These are phyloP conservation scores for Rotaria sp. DNA, from an alignment of 2,888 invertebrate genomes.

Conservation along the genomic window DNA sequence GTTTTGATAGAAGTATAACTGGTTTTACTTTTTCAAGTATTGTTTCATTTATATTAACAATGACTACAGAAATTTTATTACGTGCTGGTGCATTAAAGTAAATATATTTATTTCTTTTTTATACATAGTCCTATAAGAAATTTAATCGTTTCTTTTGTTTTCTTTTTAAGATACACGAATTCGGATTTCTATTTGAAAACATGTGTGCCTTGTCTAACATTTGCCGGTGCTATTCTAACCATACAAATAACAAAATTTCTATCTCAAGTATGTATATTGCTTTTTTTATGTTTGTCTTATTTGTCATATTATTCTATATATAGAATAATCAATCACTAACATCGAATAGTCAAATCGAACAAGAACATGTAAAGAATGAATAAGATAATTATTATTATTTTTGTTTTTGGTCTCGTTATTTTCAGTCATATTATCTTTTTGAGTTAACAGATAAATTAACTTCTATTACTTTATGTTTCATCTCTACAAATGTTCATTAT, in stretches of 20 bases:
- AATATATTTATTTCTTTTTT: background rate
- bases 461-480: background rate
- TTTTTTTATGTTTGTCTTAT: background rate
- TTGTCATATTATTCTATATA: background rate
- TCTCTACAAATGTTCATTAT: too few relatives aligned
- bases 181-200: conserved; percentile 13
- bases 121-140: background rate
- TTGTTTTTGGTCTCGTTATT: background rate
- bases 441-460: background rate
- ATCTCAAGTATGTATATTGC: background rate
- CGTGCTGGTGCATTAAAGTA: background rate
- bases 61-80: background rate
- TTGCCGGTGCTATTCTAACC: background rate
- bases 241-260: conserved; percentile 25
- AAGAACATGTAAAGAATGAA: background rate
- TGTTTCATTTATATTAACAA: background rate
- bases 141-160: background rate
- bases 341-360: background rate
- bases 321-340: background rate
- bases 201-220: conserved; percentile 25
- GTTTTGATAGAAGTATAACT: conserved; percentile 55
- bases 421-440: background rate
- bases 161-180: background rate
- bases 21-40: conserved; percentile 61
- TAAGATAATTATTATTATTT: background rate